Evolutionary conservation across 1,140 invertebrate genomes (phyloP).

Genomic region (Trichonephila inaurata): DNA sequence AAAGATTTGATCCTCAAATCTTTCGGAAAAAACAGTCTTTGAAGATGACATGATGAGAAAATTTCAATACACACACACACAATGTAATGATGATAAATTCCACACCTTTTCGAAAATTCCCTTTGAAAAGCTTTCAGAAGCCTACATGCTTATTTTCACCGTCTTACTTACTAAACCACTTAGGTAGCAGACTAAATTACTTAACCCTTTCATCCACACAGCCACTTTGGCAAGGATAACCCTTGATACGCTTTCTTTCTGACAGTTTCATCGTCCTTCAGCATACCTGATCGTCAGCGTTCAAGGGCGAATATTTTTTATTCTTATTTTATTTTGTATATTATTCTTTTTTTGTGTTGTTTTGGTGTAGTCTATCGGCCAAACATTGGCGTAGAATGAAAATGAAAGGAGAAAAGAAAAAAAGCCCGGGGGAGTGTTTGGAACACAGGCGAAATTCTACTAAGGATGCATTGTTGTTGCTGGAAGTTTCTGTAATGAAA

Average conservation of each 20-base stretch:
- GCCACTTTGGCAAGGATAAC: background rate
- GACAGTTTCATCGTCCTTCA: background rate
- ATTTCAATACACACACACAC: background rate
- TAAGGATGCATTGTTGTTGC: background rate
- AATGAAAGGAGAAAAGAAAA: constrained; percentile 1
- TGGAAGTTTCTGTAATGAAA: background rate
- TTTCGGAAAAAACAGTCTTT: background rate
- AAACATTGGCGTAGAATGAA: background rate
- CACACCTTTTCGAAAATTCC: too few species aligned
- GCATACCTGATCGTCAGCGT: background rate
- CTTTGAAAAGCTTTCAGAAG: too few species aligned
- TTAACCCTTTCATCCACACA: background rate
- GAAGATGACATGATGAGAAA: background rate
- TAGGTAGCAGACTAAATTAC: background rate
- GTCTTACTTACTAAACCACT: background rate
- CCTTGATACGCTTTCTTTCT: background rate
- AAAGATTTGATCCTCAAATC: background rate
- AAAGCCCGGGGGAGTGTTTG: background rate
- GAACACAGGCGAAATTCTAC: background rate
- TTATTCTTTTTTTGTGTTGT: background rate
- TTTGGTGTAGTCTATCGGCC: background rate
- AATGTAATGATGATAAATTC: too few species aligned
- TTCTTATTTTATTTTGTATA: background rate
- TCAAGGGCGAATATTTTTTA: background rate
- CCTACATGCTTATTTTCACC: background rate